A percentile compares a stretch with the other conserved stretches of the same genome.
Evolutionary conservation across 2,888 invertebrate genomes (phyloP).

Genomic region (Rotaria socialis): DNA sequence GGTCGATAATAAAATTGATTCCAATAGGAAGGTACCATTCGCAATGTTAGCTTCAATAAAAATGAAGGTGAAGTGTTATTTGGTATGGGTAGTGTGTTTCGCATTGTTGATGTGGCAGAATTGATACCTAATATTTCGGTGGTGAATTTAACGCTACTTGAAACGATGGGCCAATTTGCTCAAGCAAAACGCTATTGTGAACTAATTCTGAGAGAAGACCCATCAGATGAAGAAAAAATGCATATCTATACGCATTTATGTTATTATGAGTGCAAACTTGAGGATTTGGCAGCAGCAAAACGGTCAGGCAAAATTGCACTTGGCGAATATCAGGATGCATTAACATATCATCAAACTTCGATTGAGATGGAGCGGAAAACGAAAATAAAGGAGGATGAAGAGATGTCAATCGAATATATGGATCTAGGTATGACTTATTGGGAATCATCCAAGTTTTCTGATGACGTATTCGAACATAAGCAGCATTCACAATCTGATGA

Average conservation of each 20-base stretch:
- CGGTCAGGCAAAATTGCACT: no score
- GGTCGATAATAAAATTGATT: background rate
- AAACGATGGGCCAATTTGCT: background rate
- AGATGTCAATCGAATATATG: background rate
- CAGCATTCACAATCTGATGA: background rate
- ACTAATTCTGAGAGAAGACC: no score
- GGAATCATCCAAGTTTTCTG: background rate
- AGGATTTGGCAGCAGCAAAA: no score
- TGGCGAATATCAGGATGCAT: no score
- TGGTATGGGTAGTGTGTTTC: background rate
- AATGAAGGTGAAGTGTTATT: background rate
- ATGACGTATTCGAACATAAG: background rate
- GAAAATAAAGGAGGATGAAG: background rate
- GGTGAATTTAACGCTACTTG: background rate
- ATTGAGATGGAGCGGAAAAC: no score
- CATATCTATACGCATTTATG: no score
- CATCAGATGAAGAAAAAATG: no score
- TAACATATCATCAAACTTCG: background rate
- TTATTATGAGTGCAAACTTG: no score
- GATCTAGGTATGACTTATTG: background rate
- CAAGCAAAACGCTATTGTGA: no score
- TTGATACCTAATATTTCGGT: background rate
- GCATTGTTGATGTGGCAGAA: background rate
- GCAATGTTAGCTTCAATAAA: background rate
- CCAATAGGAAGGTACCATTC: background rate